Evolutionary conservation across 1,140 invertebrate genomes (phyloP), one percentile per base, ranked within the genome.

Genomic region (Drosophila kurseongensis): DNA sequence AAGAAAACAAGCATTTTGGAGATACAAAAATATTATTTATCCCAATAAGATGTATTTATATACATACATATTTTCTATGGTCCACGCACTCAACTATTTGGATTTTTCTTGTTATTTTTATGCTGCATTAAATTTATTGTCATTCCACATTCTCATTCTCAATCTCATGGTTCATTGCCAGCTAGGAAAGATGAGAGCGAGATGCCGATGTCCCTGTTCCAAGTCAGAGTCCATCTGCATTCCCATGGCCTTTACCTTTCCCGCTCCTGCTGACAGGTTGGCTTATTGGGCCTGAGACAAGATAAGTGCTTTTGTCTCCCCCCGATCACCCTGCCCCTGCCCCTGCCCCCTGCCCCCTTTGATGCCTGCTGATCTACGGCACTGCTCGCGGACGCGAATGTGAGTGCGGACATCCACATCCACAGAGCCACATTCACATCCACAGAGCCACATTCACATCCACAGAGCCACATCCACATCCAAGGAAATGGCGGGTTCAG

Each of bases 121-220:
- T 78, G 78, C 68, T 45, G 80, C 74, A 82, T 66, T 82, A 80
- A 74, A 85, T 85, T 85, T 84, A 85, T 84, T 84, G 84, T 73
- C 41, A 52, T 85, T 77, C 85, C 85, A 74, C 77, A 84, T 85
- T 23, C 23, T 23, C 23, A 23, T 23, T 23, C 23, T 2, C 23
- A 23, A 23, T 84, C 81, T 58, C 66, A 60, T 83, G 77, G 44
- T 51, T 66, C 50, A 65, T 69, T 60, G 23, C 52, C 55, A 42
- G 48, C 55, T 62, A 71, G 79, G 63, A 66, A 65, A 78, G 79
- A 75, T 75, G 72, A 71, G 68, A 82, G 79, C 65, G 62, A 59
- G 55, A 57, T 75, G 36, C 57, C 55, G 35, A 38, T 57, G 58
- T 36, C 41, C 38, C 38, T 9, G 38, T 12, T n/a, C 48, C 45